Evolutionary conservation across 2,797 vertebrate species (phyloP), one percentile per base, ranked within the genome.

Genomic region (Cyclopterus lumpus): DNA sequence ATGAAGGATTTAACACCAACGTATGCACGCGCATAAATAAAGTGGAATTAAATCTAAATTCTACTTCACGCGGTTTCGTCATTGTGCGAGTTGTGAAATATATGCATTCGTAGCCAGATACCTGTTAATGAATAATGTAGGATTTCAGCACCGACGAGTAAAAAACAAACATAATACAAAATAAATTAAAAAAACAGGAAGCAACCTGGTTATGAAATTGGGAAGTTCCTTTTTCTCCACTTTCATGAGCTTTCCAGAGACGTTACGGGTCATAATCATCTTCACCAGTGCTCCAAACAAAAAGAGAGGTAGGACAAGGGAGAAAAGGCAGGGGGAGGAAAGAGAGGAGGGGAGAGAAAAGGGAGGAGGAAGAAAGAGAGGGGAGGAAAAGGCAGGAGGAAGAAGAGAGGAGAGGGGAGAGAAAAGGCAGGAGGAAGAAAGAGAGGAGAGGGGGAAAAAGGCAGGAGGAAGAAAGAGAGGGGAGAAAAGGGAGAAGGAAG

Each of bases 401-500:
- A 28, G 26, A 28, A n/a, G n/a, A n/a, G n/a, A n/a, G n/a, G n/a
- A n/a, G n/a, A n/a, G n/a, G n/a, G n/a, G n/a, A n/a, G 96, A 96
- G 95, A 95, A 96, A 81, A 86, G 84, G 82, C 79, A 85, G 67
- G 42, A 76, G 66, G 60, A 79, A 86, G 82, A 87, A 81, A 88
- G n/a, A n/a, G n/a, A 81, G 88, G 78, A 86, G 95, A 96, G 95
- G 95, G 95, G 96, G 96, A 95, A 95, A 96, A 96, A 97, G 96
- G 96, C 96, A 97, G n/a, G n/a, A n/a, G n/a, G n/a, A n/a, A n/a
- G n/a, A n/a, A 81, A 88, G 78, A 86, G 95, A 96, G 95, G 95
- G 95, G 96, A 96, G 95, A 95, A 96, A 96, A 97, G 96, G 96
- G n/a, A n/a, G n/a, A n/a, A n/a, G n/a, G n/a, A n/a, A n/a, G n/a